phyloP scores from a whole-genome alignment of 1,140 invertebrate species.

The Chironomus striatipennis region DNA sequence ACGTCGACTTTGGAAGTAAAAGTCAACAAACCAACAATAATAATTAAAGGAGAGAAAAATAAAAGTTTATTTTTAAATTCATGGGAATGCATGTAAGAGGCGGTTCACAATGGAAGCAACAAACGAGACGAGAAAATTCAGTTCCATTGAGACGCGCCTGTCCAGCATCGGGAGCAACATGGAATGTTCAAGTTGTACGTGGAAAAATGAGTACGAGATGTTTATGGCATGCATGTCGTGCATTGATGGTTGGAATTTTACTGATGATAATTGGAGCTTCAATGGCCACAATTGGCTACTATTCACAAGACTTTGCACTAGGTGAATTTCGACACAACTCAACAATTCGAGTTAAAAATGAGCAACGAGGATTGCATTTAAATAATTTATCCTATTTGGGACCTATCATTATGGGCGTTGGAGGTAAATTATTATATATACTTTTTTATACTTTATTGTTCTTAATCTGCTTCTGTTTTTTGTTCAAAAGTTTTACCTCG shows the following conservation, averaged over 20 bases:
- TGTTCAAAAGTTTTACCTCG: too few relatives aligned
- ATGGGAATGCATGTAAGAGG: conserved; percentile 33
- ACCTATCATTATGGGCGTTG: conserved; percentile 87
- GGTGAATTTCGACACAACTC: conserved; percentile 65
- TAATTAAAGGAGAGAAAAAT: too few relatives aligned
- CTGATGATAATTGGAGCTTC: conserved; percentile 76
- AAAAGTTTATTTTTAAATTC: background rate
- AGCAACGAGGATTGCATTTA: conserved; percentile 70
- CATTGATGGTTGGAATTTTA: conserved; percentile 70
- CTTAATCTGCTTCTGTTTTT: background rate
- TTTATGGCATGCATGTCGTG: conserved; percentile 83
- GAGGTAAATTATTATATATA: conserved; percentile 44
- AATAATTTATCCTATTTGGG: conserved; percentile 87
- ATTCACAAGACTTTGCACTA: conserved; percentile 69
- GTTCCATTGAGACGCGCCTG: conserved; percentile 52
- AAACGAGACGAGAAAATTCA: conserved; percentile 43
- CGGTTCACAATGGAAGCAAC: conserved; percentile 33
- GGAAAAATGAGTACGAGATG: conserved; percentile 79
- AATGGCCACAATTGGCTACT: conserved; percentile 86
- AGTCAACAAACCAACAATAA: conserved; percentile 28
- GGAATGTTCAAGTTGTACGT: conserved; percentile 61
- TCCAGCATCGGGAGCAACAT: conserved; percentile 58
- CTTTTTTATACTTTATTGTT: conserved; percentile 16
- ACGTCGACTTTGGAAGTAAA: conserved; percentile 6
- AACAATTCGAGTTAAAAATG: conserved; percentile 67